Conservation (phyloP, 2,888 invertebrate genomes). For the Parnassius smintheus region DNA sequence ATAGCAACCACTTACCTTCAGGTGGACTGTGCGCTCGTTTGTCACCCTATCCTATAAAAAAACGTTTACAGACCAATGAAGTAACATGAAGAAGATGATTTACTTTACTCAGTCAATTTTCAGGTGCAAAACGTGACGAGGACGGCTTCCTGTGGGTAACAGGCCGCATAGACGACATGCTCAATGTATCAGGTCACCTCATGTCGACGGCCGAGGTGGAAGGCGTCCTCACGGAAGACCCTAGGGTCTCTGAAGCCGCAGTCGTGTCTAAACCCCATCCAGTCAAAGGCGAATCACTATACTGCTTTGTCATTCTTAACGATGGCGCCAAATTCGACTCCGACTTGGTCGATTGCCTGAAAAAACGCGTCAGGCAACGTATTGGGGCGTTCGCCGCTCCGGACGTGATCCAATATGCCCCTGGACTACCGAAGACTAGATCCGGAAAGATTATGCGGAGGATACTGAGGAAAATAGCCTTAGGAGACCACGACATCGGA, state of each 20-base stretch:
- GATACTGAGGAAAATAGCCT: constrained; percentile 95
- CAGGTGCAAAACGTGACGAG: constrained; percentile 93
- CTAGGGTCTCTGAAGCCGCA: constrained; percentile 93
- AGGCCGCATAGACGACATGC: constrained; percentile 98
- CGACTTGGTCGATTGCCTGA: constrained; percentile 86
- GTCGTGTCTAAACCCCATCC: constrained; percentile 97
- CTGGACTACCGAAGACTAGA: constrained; percentile 96
- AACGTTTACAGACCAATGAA: too few species aligned
- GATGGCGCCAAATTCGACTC: constrained; percentile 86
- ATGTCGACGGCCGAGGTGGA: constrained; percentile 98
- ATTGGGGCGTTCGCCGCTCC: constrained; percentile 98
- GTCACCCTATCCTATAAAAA: too few species aligned
- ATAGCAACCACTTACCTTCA: too few species aligned
- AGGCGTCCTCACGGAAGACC: constrained; percentile 89
- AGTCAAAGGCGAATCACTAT: constrained; percentile 97
- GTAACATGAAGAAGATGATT: too few species aligned
- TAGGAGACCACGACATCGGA: constrained; percentile 93
- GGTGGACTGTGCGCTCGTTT: too few species aligned
- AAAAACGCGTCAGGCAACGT: constrained; percentile 90
- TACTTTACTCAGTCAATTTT: constrained; percentile 24
- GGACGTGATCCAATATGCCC: constrained; percentile 96
- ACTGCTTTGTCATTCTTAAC: constrained; percentile 97
- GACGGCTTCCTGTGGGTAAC: constrained; percentile 99
- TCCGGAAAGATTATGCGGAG: constrained; percentile 99
- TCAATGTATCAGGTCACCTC: constrained; percentile 98